Evolutionary conservation across 2,888 invertebrate species (phyloP).

Genomic region (Drosophila quinaria): DNA sequence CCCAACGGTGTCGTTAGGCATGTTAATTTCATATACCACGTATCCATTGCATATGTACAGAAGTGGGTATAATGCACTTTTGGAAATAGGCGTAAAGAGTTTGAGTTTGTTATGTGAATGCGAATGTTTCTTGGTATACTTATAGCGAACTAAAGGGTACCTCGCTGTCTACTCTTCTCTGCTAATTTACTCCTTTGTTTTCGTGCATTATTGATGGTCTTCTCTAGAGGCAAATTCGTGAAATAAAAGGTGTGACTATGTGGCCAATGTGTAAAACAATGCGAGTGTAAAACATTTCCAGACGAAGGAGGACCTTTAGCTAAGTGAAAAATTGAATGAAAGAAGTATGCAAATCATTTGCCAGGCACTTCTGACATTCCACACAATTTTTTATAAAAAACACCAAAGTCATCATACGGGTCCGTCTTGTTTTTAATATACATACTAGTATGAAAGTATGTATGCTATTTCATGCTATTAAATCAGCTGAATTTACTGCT

Average conservation of each 20-base stretch:
- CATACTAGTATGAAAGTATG: background rate
- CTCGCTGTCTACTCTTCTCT: background rate
- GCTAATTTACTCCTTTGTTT: background rate
- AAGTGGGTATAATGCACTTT: background rate
- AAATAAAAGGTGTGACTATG: constrained; percentile 21
- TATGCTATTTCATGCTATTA: background rate
- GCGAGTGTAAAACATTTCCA: constrained; percentile 17
- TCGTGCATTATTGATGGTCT: constrained; percentile 41
- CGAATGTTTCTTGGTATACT: background rate
- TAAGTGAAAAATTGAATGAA: constrained; percentile 28
- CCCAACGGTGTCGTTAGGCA: constrained; percentile 50
- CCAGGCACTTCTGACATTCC: constrained; percentile 41
- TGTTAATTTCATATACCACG: constrained; percentile 50
- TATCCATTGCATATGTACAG: background rate
- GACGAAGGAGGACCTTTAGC: constrained; percentile 18
- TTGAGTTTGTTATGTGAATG: background rate
- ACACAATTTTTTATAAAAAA: constrained; percentile 32
- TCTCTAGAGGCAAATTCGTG: background rate
- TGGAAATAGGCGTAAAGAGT: background rate
- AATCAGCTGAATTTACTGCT: constrained; percentile 22
- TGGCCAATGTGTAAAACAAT: constrained; percentile 28
- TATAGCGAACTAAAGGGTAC: background rate
- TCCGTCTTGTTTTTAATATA: background rate
- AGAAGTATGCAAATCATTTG: constrained; percentile 68
- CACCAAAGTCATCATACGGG: constrained; percentile 29